Percentiles rank a stretch among this genome's conserved stretches.
phyloP scores from a whole-genome alignment of 37 sponge, comb jelly and placozoan species.

The Corticium candelabrum region DNA sequence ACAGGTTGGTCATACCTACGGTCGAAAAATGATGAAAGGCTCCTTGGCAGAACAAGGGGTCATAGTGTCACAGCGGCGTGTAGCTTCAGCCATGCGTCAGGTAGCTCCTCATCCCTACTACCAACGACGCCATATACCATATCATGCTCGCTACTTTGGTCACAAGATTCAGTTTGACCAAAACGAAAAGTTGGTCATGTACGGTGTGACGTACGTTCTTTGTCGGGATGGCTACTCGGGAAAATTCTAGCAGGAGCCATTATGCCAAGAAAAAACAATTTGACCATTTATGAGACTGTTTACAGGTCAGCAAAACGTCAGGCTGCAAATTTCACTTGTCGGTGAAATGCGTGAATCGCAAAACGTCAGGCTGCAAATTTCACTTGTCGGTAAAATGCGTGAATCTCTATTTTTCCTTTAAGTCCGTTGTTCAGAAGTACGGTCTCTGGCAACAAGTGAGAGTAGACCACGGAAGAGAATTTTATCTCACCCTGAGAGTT shows the following conservation, averaged over 20 bases:
- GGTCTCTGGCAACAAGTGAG: conserved; percentile 57
- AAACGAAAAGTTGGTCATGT: conserved; percentile 59
- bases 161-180: conserved; percentile 58
- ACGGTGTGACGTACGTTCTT: conserved; percentile 44
- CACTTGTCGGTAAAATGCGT: too few relatives aligned
- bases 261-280: conserved; percentile 54
- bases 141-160: conserved; percentile 44
- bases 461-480: conserved; percentile 56
- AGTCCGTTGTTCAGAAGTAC: conserved; percentile 35
- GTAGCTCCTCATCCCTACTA: neutral
- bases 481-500: conserved; percentile 37
- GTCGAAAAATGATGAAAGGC: conserved; percentile 22
- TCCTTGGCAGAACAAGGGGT: conserved; percentile 20
- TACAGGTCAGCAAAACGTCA: too few relatives aligned
- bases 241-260: conserved; percentile 36
- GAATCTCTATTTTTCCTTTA: too few relatives aligned
- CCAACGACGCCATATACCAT: conserved; percentile 18
- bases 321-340: too few relatives aligned
- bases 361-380: too few relatives aligned
- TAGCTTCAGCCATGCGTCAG: neutral
- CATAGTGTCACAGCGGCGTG: neutral
- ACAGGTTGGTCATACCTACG: conserved; percentile 38
- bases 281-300: conserved; percentile 29
- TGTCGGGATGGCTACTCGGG: conserved; percentile 49
- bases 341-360: too few relatives aligned